phyloP scores from a whole-genome alignment of 92 coral and sea anemone genomes.

The Zoanthus solanderi region DNA sequence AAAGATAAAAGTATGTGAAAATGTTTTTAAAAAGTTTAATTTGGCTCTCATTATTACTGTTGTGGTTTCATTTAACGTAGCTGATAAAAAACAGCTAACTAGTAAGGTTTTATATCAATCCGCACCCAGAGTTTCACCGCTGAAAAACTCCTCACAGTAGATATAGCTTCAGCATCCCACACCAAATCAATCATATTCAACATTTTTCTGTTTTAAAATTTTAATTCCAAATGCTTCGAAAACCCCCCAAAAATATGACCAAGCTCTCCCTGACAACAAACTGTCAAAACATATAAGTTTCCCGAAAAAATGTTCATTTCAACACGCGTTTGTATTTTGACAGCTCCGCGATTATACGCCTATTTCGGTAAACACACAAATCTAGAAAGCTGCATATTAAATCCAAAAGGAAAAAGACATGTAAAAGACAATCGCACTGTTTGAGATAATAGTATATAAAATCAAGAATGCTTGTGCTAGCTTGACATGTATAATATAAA shows the following conservation, averaged over 20 bases:
- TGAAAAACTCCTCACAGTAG: neutral
- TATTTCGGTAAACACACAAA: neutral
- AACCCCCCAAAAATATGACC: neutral
- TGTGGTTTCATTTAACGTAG: too few relatives aligned
- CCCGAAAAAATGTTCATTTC: neutral
- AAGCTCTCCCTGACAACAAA: neutral
- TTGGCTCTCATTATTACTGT: too few relatives aligned
- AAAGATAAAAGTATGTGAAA: too few relatives aligned
- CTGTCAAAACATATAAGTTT: neutral
- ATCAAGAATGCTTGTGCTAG: neutral
- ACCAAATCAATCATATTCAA: neutral
- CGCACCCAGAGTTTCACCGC: neutral
- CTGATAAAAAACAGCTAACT: too few relatives aligned
- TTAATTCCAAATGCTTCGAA: neutral
- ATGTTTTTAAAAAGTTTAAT: too few relatives aligned
- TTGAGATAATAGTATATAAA: neutral
- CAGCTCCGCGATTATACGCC: slow-evolving; percentile 15
- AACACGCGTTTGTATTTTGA: slow-evolving; percentile 2
- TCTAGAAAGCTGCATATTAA: neutral
- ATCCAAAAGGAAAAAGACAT: neutral
- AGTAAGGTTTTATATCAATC: neutral
- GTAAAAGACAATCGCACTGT: neutral
- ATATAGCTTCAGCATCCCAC: neutral
- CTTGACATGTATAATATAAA: neutral
- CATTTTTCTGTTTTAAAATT: neutral